These are phyloP conservation scores for Eidolon helvum DNA, from an alignment of 2,113 vertebrate species.

Conservation along the genomic window DNA sequence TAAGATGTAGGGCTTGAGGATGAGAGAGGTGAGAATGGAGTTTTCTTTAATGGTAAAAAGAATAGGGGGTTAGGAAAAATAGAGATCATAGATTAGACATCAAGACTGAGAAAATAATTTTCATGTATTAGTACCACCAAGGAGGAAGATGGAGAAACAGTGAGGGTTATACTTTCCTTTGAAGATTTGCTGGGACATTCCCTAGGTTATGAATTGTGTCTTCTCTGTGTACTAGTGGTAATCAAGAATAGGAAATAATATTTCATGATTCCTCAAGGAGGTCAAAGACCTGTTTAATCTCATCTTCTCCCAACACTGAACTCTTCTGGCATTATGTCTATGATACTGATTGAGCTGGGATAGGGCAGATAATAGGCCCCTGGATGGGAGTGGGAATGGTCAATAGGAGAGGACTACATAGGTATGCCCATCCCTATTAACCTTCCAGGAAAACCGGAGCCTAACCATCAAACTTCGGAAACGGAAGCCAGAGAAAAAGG, in stretches of 20 bases:
- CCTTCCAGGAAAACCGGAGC: conserved; percentile 90
- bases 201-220: conserved; percentile 36
- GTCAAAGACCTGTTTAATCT: neutral
- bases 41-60: neutral
- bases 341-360: neutral
- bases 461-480: conserved; percentile 94
- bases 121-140: neutral
- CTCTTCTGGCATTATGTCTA: neutral
- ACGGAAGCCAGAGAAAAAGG: conserved; percentile 94
- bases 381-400: neutral
- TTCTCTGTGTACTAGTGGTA: neutral
- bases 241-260: neutral
- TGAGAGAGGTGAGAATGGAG: neutral
- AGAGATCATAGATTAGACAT: neutral
- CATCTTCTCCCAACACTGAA: neutral
- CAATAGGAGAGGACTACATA: neutral
- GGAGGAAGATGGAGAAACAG: neutral
- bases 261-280: neutral
- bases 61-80: neutral
- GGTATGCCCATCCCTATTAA: neutral
- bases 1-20: neutral
- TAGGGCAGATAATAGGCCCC: neutral
- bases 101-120: neutral
- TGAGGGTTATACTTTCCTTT: neutral
- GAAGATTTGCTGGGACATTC: neutral